Evolutionary conservation across 2,113 vertebrate genomes (phyloP).

Genomic region (Lontra canadensis): DNA sequence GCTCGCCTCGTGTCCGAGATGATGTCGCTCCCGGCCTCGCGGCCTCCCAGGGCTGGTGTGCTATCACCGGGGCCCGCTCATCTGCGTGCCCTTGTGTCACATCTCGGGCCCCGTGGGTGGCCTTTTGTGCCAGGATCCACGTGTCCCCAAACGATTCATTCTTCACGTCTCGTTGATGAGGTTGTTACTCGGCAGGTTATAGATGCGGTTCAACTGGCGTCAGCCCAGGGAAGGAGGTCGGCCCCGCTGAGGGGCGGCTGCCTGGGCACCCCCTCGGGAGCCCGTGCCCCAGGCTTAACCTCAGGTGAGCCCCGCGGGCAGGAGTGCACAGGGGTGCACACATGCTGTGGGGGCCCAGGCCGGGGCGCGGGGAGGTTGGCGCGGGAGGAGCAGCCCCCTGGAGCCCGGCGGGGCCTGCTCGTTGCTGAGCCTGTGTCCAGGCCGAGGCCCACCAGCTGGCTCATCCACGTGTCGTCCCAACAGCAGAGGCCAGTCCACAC

Average conservation of each 20-base stretch:
- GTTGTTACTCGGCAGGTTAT: not conserved
- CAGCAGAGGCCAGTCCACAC: not conserved
- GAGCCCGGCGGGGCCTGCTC: not conserved
- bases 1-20: not conserved
- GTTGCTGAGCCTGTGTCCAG: not conserved
- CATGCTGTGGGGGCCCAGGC: rapidly evolving
- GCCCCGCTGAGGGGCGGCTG: not conserved
- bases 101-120: not conserved
- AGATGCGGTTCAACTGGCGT: not conserved
- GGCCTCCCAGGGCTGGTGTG: not conserved
- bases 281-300: too few species aligned
- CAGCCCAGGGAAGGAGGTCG: not conserved
- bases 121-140: not conserved
- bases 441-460: too few species aligned
- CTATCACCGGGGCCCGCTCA: not conserved
- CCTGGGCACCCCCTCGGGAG: not conserved
- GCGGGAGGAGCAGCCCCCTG: not conserved
- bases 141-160: not conserved
- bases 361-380: rapidly evolving
- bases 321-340: not conserved
- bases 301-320: not conserved
- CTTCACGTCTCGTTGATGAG: not conserved
- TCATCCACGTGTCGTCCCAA: not conserved
- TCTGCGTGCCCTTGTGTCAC: not conserved
- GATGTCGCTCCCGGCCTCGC: not conserved